Conservation (phyloP, 2,113 vertebrate genomes). For the Pogonocichla stellata region DNA sequence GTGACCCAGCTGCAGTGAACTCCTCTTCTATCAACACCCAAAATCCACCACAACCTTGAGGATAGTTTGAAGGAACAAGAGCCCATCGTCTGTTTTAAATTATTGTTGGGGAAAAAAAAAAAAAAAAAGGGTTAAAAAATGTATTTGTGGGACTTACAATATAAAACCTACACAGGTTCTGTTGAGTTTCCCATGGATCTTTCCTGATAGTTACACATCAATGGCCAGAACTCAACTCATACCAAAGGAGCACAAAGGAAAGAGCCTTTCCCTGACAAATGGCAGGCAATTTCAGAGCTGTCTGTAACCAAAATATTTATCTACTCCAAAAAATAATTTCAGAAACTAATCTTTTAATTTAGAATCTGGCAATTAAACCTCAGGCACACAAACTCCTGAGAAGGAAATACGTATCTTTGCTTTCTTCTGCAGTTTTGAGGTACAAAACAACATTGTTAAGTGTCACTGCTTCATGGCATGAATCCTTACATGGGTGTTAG, state of each 20-base stretch:
- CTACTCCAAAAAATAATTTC: not conserved
- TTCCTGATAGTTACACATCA: not conserved
- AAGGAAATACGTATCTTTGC: accelerated
- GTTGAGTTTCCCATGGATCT: not conserved
- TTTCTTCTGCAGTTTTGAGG: not conserved
- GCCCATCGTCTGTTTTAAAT: not conserved
- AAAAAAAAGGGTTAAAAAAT: not conserved
- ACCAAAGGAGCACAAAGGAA: not conserved
- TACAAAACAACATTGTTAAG: not conserved
- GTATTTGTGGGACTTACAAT: not conserved
- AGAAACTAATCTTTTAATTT: not conserved
- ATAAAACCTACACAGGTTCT: not conserved
- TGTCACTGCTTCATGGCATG: not conserved
- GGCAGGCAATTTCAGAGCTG: not conserved
- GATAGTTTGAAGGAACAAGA: not conserved
- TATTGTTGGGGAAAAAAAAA: not conserved
- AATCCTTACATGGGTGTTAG: not conserved
- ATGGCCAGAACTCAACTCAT: not conserved
- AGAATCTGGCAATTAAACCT: not conserved
- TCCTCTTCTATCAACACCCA: not conserved
- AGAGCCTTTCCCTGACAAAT: not conserved
- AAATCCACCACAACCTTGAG: accelerated
- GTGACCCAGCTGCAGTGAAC: not conserved
- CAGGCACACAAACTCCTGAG: not conserved
- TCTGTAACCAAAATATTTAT: not conserved